phyloP scores from a whole-genome alignment of 2,888 invertebrate genomes.

The Eupithecia subumbrata region DNA sequence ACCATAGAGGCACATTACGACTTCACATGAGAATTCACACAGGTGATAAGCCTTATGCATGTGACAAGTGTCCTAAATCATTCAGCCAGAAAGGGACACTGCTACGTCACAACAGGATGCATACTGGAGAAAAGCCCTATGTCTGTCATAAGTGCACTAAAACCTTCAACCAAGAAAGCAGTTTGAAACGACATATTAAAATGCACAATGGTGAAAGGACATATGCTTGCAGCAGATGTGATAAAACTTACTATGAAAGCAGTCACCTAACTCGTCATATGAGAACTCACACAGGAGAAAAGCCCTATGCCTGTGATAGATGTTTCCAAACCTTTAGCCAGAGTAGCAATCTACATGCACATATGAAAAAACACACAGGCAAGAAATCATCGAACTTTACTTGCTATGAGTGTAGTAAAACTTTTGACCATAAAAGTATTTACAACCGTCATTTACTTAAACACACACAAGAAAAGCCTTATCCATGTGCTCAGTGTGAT shows the following conservation, averaged over 20 bases:
- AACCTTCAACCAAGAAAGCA: conserved; percentile 32
- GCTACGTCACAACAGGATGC: conserved; percentile 33
- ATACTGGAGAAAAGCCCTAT: conserved; percentile 38
- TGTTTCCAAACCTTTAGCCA: conserved; percentile 34
- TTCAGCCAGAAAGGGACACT: conserved; percentile 32
- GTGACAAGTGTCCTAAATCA: conserved; percentile 36
- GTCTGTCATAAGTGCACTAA: conserved; percentile 37
- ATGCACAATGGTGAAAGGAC: conserved; percentile 30
- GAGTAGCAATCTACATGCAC: conserved; percentile 31
- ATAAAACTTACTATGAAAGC: conserved; percentile 28
- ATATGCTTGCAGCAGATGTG: conserved; percentile 30
- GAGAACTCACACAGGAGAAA: conserved; percentile 35
- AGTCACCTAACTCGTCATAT: conserved; percentile 31
- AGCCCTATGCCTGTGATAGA: conserved; percentile 31
- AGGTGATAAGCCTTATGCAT: conserved; percentile 36
- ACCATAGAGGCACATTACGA: conserved; percentile 29
- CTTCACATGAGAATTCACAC: conserved; percentile 38
- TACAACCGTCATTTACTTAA: conserved; percentile 32
- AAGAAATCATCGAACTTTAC: conserved; percentile 27
- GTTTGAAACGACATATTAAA: conserved; percentile 32
- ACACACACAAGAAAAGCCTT: conserved; percentile 35
- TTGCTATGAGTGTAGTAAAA: conserved; percentile 31
- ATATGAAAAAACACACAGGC: conserved; percentile 33
- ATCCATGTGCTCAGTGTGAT: conserved; percentile 33
- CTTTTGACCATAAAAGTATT: conserved; percentile 34